These are phyloP conservation scores for Coptodon rendalli DNA, from an alignment of 2,113 vertebrate genomes.

Conservation along the genomic window DNA sequence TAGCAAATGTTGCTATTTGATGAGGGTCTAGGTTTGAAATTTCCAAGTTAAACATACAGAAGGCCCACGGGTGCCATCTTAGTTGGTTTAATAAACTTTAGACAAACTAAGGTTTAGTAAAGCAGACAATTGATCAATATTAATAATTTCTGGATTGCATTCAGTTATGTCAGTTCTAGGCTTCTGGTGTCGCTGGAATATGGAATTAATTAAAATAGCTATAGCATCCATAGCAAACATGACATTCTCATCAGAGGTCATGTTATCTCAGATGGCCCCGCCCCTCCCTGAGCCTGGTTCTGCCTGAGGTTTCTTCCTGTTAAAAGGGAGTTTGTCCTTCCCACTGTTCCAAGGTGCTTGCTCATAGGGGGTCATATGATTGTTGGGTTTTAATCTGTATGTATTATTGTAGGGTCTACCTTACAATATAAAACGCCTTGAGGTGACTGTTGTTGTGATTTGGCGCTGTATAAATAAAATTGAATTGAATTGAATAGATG, in stretches of 20 bases:
- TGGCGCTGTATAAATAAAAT: neutral
- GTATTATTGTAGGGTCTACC: neutral
- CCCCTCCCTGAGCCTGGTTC: neutral
- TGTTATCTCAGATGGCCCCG: neutral
- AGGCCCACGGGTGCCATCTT: neutral
- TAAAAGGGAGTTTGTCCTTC: neutral
- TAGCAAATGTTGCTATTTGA: neutral
- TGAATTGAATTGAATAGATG: neutral
- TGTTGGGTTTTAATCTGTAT: neutral
- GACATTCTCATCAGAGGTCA: neutral
- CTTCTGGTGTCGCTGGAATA: neutral
- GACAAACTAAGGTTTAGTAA: neutral
- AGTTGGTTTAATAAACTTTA: neutral
- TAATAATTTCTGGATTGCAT: neutral
- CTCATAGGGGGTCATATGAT: neutral
- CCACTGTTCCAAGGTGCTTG: neutral
- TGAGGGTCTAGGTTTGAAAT: neutral
- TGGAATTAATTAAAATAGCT: neutral
- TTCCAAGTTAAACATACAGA: neutral
- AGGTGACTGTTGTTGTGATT: neutral
- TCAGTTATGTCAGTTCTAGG: neutral
- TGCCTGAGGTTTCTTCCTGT: neutral
- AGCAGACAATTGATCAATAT: neutral
- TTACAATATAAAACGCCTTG: neutral
- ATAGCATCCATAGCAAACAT: neutral